Percentiles rank a stretch among this genome's conserved stretches.
Conservation (phyloP, 2,113 vertebrate species). For the Clarias gariepinus region DNA sequence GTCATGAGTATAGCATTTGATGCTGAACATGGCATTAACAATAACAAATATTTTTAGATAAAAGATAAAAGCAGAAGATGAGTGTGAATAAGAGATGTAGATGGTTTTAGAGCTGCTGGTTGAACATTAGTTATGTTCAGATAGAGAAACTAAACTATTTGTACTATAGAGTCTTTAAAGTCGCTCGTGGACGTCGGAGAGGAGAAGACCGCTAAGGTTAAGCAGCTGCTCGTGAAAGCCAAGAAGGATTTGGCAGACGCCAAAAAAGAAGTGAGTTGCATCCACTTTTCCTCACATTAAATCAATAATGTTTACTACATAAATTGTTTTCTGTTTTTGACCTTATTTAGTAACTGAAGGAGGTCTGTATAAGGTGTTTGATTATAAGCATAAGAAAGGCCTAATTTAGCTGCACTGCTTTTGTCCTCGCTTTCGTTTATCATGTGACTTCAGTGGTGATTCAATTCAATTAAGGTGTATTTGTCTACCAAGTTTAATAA, state of each 20-base stretch:
- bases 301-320: background rate
- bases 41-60: background rate
- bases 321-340: constrained; percentile 33
- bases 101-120: too few relatives aligned
- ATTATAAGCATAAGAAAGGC: background rate
- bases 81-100: background rate
- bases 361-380: background rate
- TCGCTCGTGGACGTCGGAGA: constrained; percentile 80
- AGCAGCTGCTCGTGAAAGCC: constrained; percentile 91
- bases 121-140: background rate
- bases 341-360: background rate
- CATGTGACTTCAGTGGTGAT: background rate
- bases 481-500: background rate
- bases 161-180: constrained; percentile 80
- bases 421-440: background rate
- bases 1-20: too few relatives aligned
- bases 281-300: background rate
- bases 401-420: background rate
- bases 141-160: background rate
- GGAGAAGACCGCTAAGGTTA: constrained; percentile 87
- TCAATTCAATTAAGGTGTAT: background rate
- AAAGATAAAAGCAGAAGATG: background rate
- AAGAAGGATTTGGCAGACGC: constrained; percentile 92
- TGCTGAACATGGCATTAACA: too few relatives aligned
- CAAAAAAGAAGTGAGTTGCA: constrained; percentile 83